Evolutionary conservation across 2,797 vertebrate genomes (phyloP), one percentile per base, ranked within the genome.

Genomic region (Eremophila alpestris): DNA sequence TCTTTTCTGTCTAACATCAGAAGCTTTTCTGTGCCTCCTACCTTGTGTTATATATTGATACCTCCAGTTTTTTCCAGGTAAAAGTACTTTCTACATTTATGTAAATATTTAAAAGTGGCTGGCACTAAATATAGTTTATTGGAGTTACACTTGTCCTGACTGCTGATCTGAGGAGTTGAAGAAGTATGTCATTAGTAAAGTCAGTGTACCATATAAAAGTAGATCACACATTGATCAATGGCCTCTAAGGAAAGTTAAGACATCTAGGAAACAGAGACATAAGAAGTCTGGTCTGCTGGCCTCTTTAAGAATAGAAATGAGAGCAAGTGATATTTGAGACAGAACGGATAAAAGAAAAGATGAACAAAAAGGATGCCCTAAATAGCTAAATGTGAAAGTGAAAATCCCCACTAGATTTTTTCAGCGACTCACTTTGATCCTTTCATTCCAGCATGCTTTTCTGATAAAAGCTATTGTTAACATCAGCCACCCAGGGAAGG

Each of bases 381-480:
- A 87, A 95, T 89, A 89, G 9, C 13, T 91, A 90, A 38, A 21
- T 63, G 13, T 83, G 73, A 85, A 89, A 87, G n/a, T 79, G 32
- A 92, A 95, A 85, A 90, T 90, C 45, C 16, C 6, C 20, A 58
- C 29, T 20, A 46, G 45, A 30, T 68, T 45, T 89, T 87, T 79
- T 51, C 34, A 77, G 36, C 38, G 74, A 52, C 13, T 85, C 14
- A 32, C 51, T 95, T 94, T 87, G 68, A 86, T 91, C 48, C 73
- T 80, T 82, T 64, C 1, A 0, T 79, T 89, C 36, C 67, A 48
- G 22, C 43, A 49, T 51, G 13, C 5, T 79, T 87, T 85, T 85
- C 34, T 86, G 21, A 68, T 46, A 71, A 58, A 67, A 88, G 34
- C 21, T 90, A 56, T 75, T 89, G 40, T 74, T 87, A 70, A 36